A percentile compares a stretch with the other conserved stretches of the same genome.
Evolutionary conservation across 2,888 invertebrate species (phyloP).

Genomic region (Orchesella flavescens): DNA sequence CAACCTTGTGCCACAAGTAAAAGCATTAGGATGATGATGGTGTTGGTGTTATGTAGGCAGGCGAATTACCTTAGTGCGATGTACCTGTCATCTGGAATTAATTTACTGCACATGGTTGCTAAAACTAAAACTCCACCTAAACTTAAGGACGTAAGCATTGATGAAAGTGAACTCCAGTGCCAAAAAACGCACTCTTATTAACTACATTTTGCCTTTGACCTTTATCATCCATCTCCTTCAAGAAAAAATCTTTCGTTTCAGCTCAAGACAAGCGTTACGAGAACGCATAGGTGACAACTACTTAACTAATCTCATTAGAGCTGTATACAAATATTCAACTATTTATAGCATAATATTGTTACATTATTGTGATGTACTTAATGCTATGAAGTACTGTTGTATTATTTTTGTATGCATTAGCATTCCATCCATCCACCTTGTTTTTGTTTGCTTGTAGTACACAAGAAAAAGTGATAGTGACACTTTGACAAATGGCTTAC

Average conservation of each 20-base stretch:
- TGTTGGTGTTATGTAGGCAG: too few species aligned
- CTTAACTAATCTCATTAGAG: too few species aligned
- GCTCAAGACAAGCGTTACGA: too few species aligned
- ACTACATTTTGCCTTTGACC: background rate
- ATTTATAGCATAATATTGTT: too few species aligned
- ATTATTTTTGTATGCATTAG: background rate
- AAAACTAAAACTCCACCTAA: too few species aligned
- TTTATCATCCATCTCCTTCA: background rate
- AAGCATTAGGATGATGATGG: too few species aligned
- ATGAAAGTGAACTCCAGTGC: background rate
- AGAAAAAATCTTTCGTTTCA: too few species aligned
- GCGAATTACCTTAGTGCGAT: background rate
- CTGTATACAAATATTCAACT: too few species aligned
- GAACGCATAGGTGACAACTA: too few species aligned
- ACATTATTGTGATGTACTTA: too few species aligned
- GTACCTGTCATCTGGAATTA: background rate
- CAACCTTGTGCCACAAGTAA: too few species aligned
- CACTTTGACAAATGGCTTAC: slow-evolving; percentile 43
- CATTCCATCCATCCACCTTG: slow-evolving; percentile 28
- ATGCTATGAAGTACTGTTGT: background rate
- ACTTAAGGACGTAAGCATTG: too few species aligned
- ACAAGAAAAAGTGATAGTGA: slow-evolving; percentile 45
- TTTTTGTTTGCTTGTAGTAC: slow-evolving; percentile 1
- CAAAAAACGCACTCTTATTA: background rate
- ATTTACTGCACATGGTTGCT: background rate